A percentile compares a stretch with the other conserved stretches of the same genome.
These are phyloP conservation scores for Drosophila pandora DNA, from an alignment of 1,140 invertebrate species.

Conservation along the genomic window DNA sequence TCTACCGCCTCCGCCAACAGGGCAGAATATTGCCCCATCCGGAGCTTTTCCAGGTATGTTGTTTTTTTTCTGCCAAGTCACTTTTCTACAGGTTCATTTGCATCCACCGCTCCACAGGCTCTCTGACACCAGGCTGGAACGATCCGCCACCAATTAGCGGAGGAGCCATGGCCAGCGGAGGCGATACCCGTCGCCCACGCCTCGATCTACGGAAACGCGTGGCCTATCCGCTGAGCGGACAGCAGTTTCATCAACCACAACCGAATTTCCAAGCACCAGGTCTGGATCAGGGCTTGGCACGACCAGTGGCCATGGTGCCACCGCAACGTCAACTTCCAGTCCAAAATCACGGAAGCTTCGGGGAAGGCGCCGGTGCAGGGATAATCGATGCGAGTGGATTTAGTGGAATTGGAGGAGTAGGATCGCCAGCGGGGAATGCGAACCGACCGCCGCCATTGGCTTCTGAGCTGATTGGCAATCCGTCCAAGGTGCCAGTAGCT, in stretches of 20 bases:
- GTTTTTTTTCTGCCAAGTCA: neutral
- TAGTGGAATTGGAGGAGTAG: conserved; percentile 9
- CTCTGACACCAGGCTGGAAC: conserved; percentile 78
- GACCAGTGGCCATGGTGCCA: conserved; percentile 58
- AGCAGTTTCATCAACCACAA: conserved; percentile 20
- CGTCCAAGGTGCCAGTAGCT: conserved; percentile 41
- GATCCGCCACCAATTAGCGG: conserved; percentile 69
- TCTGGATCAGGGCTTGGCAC: conserved; percentile 9
- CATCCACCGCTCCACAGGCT: conserved; percentile 33
- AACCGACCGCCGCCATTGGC: conserved; percentile 13
- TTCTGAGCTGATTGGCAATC: conserved; percentile 3
- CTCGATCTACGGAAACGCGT: conserved; percentile 76
- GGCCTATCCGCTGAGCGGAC: conserved; percentile 62
- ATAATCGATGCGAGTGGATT: neutral
- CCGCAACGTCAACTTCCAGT: conserved; percentile 28
- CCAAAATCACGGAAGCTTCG: neutral
- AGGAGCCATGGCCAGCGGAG: conserved; percentile 29
- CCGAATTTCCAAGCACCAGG: neutral
- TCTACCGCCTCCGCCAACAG: conserved; percentile 58
- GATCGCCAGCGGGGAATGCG: neutral
- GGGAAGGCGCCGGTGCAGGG: neutral
- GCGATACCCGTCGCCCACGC: conserved; percentile 53
- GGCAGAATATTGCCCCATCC: conserved; percentile 54
- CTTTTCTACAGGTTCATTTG: neutral
- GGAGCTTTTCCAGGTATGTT: conserved; percentile 61